phyloP scores from a whole-genome alignment of 2,113 vertebrate genomes.

The Alces alces region DNA sequence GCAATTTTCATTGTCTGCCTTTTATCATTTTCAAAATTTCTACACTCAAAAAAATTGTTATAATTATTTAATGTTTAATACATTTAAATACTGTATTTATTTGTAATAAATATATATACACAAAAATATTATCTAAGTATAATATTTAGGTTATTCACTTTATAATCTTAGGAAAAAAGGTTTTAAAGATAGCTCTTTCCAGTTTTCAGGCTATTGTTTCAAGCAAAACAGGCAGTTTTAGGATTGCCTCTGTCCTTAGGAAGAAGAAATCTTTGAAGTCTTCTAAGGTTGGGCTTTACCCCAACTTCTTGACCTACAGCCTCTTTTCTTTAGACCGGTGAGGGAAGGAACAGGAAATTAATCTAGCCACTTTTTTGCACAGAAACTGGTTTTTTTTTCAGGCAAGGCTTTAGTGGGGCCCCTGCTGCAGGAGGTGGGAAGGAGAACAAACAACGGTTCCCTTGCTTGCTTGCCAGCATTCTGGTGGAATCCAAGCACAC shows the following conservation, averaged over 20 bases:
- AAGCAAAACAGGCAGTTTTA: background rate
- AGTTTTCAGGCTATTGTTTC: background rate
- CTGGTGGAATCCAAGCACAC: background rate
- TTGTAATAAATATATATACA: background rate
- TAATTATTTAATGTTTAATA: background rate
- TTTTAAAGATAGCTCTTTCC: background rate
- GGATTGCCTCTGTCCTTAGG: background rate
- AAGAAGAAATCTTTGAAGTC: background rate
- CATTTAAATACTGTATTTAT: background rate
- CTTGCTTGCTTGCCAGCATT: background rate
- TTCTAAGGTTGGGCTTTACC: background rate
- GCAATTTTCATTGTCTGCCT: background rate
- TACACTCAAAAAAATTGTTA: background rate
- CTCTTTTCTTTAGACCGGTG: background rate
- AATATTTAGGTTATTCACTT: background rate
- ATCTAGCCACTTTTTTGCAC: background rate
- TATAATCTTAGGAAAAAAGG: background rate
- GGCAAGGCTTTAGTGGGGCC: background rate
- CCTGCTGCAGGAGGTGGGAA: background rate
- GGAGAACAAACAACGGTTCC: background rate
- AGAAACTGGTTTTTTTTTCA: background rate
- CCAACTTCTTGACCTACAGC: background rate
- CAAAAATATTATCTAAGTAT: background rate
- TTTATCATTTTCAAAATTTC: slow-evolving; percentile 19
- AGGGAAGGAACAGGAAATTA: background rate